These are phyloP conservation scores for Phyllopteryx taeniolatus DNA, from an alignment of 2,113 vertebrate genomes.

Conservation along the genomic window DNA sequence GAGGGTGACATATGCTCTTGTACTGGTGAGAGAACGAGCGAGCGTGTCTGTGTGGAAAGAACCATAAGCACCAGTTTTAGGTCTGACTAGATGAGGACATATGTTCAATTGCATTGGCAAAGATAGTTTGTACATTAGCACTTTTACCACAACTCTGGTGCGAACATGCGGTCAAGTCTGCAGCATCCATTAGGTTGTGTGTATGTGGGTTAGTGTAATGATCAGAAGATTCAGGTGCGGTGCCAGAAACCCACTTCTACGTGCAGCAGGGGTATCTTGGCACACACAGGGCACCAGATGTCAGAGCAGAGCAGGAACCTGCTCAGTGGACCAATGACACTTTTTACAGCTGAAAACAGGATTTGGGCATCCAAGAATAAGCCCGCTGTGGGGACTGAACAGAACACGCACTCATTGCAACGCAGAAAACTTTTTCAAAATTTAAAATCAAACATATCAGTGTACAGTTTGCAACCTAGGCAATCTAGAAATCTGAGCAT, in stretches of 20 bases:
- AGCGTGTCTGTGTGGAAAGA: constrained; percentile 16
- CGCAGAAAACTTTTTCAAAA: constrained; percentile 8
- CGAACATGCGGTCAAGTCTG: constrained; percentile 3
- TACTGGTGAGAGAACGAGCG: constrained; percentile 52
- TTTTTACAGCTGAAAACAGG: constrained; percentile 61
- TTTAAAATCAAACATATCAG: neutral
- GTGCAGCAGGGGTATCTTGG: constrained; percentile 72
- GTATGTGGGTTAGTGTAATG: constrained; percentile 49
- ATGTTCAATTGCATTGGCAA: constrained; percentile 26
- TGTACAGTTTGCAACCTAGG: constrained; percentile 1
- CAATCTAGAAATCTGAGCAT: neutral
- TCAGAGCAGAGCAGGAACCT: constrained; percentile 70
- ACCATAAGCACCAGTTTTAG: constrained; percentile 5
- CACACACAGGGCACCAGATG: constrained; percentile 77
- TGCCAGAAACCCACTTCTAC: constrained; percentile 58
- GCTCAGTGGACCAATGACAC: constrained; percentile 70
- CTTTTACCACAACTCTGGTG: constrained; percentile 12
- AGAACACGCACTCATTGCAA: constrained; percentile 40
- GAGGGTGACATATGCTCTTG: constrained; percentile 67
- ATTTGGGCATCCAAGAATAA: constrained; percentile 70
- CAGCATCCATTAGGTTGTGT: constrained; percentile 26
- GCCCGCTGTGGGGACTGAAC: constrained; percentile 56
- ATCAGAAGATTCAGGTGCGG: constrained; percentile 64
- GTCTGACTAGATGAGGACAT: constrained; percentile 20
- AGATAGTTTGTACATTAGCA: constrained; percentile 3